Percentiles rank a stretch among this genome's conserved stretches.
Conservation (phyloP, 1,140 invertebrate species). For the Temnothorax curvispinosus region DNA sequence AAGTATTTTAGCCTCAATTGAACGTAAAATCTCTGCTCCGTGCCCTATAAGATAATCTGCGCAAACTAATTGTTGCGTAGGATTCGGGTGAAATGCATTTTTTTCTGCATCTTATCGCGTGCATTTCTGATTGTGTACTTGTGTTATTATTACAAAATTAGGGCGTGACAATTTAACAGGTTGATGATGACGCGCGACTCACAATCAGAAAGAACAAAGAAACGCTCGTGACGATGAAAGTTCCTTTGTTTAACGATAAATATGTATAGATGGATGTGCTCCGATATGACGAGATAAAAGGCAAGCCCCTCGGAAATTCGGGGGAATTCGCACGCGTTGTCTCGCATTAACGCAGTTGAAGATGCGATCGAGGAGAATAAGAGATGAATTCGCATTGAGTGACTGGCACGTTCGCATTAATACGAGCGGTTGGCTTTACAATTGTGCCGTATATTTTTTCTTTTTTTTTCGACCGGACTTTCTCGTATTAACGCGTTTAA, state of each 20-base stretch:
- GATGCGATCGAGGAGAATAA: neutral
- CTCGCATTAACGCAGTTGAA: constrained; percentile 1
- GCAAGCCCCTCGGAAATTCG: neutral
- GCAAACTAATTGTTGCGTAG: too few relatives aligned
- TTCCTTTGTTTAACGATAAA: constrained; percentile 47
- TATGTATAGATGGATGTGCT: neutral
- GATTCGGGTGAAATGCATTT: too few relatives aligned
- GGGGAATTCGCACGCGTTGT: constrained; percentile 18
- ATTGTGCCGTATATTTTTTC: neutral
- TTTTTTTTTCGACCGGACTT: neutral
- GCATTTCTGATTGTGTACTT: too few relatives aligned
- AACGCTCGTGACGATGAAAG: constrained; percentile 26
- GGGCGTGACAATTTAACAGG: neutral
- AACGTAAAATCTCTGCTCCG: too few relatives aligned
- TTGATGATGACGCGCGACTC: neutral
- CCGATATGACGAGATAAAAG: constrained; percentile 31
- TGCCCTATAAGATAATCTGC: too few relatives aligned
- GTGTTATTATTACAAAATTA: neutral
- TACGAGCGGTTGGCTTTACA: neutral
- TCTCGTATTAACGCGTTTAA: neutral
- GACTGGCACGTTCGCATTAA: neutral
- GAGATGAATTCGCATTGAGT: neutral
- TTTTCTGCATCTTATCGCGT: too few relatives aligned
- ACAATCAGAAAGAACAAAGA: neutral
- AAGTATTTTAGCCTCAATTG: too few relatives aligned